Evolutionary conservation across 2,888 invertebrate genomes (phyloP).

Genomic region (Noctua pronuba): DNA sequence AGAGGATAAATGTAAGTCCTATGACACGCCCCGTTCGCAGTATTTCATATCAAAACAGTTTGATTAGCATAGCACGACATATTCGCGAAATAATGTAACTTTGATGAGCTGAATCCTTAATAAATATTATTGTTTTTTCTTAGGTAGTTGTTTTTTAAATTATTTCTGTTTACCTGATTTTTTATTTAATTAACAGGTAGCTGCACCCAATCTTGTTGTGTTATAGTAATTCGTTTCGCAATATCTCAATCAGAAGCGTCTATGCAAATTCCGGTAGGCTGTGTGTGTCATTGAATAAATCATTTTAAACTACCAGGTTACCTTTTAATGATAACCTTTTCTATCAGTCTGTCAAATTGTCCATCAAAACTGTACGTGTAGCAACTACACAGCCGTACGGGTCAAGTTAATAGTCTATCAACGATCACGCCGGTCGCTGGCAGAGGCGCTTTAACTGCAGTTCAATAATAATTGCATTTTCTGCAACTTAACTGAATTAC

Average conservation of each 20-base stretch:
- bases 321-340: conserved; percentile 20
- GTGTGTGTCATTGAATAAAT: conserved; percentile 3
- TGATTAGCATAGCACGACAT: conserved; percentile 16
- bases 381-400: background rate
- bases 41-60: conserved; percentile 10
- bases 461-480: conserved; percentile 13
- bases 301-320: conserved; percentile 3
- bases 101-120: background rate
- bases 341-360: conserved; percentile 17
- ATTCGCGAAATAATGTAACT: background rate
- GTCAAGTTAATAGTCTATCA: conserved; percentile 1
- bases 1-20: conserved; percentile 2
- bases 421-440: background rate
- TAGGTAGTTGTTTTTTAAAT: too few species aligned
- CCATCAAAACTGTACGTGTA: conserved; percentile 11
- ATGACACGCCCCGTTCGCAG: conserved; percentile 7
- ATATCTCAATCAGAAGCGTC: background rate
- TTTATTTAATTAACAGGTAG: background rate
- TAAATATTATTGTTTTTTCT: background rate
- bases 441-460: background rate
- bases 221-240: background rate
- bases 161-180: background rate
- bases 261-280: background rate
- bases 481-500: background rate
- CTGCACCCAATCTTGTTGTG: background rate